Conservation (phyloP, 2,797 vertebrate genomes). For the Alectoris magna region DNA sequence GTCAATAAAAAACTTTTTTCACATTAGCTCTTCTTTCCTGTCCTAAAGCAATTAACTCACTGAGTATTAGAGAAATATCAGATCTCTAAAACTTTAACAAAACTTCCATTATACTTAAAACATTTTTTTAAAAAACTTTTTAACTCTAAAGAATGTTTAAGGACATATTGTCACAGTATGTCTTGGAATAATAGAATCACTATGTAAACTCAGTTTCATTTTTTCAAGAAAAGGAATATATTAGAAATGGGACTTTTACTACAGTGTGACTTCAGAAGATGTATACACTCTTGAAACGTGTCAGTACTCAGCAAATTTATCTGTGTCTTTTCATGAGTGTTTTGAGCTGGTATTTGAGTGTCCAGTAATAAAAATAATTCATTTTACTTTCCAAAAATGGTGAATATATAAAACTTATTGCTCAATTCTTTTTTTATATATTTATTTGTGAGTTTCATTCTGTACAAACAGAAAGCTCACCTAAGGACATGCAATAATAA, state of each 20-base stretch:
- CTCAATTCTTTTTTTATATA: background rate
- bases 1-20: background rate
- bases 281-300: background rate
- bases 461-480: background rate
- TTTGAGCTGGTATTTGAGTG: background rate
- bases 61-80: background rate
- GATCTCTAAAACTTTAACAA: background rate
- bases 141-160: background rate
- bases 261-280: background rate
- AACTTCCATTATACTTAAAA: background rate
- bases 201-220: accelerated
- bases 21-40: background rate
- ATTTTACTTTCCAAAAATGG: background rate
- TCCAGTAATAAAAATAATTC: background rate
- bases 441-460: background rate
- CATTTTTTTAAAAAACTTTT: no score
- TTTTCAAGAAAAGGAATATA: background rate
- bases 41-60: background rate
- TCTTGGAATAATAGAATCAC: background rate
- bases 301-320: background rate
- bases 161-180: background rate
- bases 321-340: background rate
- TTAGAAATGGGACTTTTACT: background rate
- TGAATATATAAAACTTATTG: background rate
- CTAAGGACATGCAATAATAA: background rate